These are phyloP conservation scores for Bombus terrestris DNA, from an alignment of 1,140 invertebrate genomes.

Conservation along the genomic window DNA sequence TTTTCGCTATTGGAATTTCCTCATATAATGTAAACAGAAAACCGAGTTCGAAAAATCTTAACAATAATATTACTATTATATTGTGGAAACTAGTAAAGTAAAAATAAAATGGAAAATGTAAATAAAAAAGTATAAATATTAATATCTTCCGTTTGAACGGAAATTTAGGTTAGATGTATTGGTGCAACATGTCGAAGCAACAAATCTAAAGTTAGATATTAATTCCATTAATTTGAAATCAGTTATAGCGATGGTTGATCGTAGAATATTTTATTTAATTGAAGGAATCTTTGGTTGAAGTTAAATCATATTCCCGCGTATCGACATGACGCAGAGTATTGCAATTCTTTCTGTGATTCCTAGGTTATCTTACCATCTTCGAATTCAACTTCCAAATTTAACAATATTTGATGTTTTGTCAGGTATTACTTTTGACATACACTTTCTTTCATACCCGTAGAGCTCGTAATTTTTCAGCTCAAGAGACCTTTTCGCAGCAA, in stretches of 20 bases:
- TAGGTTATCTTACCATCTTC: slow-evolving; percentile 71
- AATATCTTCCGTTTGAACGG: not conserved
- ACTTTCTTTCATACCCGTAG: not conserved
- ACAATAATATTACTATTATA: not conserved
- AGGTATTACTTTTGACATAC: slow-evolving; percentile 56
- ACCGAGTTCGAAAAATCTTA: not conserved
- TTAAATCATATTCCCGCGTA: slow-evolving; percentile 26
- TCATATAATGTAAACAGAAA: not conserved
- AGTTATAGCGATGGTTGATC: not conserved
- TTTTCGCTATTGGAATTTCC: not conserved
- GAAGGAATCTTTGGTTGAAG: slow-evolving; percentile 7
- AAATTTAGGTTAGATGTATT: slow-evolving; percentile 39
- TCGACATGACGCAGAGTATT: slow-evolving; percentile 63
- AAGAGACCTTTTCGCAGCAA: slow-evolving; percentile 35
- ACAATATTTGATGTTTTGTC: slow-evolving; percentile 64
- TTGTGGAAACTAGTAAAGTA: not conserved
- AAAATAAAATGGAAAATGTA: not conserved
- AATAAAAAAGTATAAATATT: not conserved
- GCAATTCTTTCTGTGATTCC: slow-evolving; percentile 72
- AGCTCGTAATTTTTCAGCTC: slow-evolving; percentile 17
- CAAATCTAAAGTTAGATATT: not conserved
- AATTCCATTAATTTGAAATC: not conserved
- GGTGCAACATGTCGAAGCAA: not conserved
- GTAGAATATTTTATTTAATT: not conserved
- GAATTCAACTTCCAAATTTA: slow-evolving; percentile 67